Conservation (phyloP, 1,140 invertebrate genomes). For the Sarcophaga peregrina region DNA sequence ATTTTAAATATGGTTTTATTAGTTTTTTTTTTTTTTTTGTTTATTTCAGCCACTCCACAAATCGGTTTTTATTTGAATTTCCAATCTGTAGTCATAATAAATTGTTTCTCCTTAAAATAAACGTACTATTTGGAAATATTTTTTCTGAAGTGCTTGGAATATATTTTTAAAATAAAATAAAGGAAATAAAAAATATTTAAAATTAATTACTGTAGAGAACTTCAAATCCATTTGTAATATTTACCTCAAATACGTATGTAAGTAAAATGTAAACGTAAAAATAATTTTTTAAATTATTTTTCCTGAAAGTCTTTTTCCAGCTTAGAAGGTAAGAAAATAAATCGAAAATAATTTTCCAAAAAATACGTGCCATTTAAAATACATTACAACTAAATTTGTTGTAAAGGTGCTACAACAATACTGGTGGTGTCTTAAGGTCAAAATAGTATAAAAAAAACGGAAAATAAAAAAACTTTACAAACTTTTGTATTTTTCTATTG, state of each 20-base stretch:
- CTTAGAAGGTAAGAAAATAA: background rate
- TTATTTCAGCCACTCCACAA: background rate
- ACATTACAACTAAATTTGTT: background rate
- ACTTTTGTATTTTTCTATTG: background rate
- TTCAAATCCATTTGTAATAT: background rate
- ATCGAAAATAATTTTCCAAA: background rate
- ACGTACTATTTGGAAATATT: background rate
- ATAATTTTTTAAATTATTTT: background rate
- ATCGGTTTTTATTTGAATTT: background rate
- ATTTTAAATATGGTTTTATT: no score
- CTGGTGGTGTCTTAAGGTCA: background rate
- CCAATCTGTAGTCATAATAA: background rate
- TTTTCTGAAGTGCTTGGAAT: background rate
- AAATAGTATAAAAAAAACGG: background rate
- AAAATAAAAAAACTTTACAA: background rate
- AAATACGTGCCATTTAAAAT: background rate
- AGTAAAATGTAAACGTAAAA: conserved; percentile 20
- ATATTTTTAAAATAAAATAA: no score
- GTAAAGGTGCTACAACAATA: no score
- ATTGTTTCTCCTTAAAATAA: background rate
- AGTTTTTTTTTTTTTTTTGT: background rate
- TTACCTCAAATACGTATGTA: background rate
- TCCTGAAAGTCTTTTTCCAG: no score
- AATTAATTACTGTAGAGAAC: conserved; percentile 8
- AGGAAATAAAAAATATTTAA: background rate